Evolutionary conservation across 2,113 vertebrate genomes (phyloP).

Genomic region (Rhinoderma darwinii): DNA sequence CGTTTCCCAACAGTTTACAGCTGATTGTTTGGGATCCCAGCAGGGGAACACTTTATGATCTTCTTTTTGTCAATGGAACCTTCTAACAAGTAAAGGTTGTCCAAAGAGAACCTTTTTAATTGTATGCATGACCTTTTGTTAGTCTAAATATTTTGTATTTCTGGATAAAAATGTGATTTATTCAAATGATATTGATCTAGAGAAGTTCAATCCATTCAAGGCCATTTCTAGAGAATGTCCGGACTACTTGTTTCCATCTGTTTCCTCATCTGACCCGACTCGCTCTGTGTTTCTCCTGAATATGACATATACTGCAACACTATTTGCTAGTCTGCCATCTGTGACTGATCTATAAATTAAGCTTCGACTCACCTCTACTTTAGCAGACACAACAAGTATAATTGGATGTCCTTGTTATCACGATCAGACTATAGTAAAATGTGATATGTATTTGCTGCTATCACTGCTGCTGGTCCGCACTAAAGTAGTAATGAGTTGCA

Average conservation of each 20-base stretch:
- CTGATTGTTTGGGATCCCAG: no score
- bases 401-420: constrained; percentile 22
- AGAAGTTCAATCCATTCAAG: neutral
- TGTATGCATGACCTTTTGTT: no score
- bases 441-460: neutral
- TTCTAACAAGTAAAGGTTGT: no score
- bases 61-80: no score
- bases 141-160: neutral
- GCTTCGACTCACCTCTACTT: neutral
- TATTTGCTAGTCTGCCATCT: neutral
- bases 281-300: neutral
- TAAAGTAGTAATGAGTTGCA: constrained; percentile 4
- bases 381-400: neutral
- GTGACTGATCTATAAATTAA: constrained; percentile 19
- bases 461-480: constrained; percentile 16
- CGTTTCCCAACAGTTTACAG: no score
- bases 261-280: neutral
- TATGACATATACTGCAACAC: constrained; percentile 1
- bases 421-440: neutral
- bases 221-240: neutral
- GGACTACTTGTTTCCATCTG: neutral
- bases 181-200: neutral
- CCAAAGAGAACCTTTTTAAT: no score
- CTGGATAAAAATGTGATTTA: neutral
- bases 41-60: no score